phyloP scores from a whole-genome alignment of 2,797 vertebrate species.

The Sciurus vulgaris region DNA sequence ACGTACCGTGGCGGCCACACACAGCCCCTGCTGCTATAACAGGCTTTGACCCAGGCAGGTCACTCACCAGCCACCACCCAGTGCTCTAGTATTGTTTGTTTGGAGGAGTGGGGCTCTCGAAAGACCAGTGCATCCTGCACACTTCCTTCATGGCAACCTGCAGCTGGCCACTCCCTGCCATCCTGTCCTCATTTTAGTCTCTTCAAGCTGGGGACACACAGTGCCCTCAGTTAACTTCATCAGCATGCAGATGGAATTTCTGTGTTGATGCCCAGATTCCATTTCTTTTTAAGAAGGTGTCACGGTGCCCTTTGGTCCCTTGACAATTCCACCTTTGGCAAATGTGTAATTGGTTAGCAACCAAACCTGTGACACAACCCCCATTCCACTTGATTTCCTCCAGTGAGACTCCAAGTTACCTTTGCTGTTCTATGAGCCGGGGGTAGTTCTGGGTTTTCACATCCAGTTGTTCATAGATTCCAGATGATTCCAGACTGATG shows the following conservation, averaged over 20 bases:
- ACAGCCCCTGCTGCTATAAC: not conserved
- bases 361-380: not conserved
- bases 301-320: not conserved
- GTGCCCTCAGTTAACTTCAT: not conserved
- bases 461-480: not conserved
- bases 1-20: not conserved
- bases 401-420: fast-evolving
- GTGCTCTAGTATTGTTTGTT: not conserved
- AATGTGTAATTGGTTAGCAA: not conserved
- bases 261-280: not conserved
- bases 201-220: not conserved
- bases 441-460: not conserved
- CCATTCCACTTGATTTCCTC: not conserved
- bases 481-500: not conserved
- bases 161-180: not conserved
- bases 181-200: not conserved
- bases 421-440: not conserved
- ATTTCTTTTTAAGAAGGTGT: not conserved
- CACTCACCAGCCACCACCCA: not conserved
- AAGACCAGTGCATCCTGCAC: not conserved
- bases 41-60: not conserved
- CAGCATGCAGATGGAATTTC: not conserved
- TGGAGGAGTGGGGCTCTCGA: not conserved
- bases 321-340: not conserved
- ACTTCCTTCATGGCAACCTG: not conserved